Base-by-base conservation (phyloP, 2,797 vertebrate species). In the Notolepis coatsorum region DNA sequence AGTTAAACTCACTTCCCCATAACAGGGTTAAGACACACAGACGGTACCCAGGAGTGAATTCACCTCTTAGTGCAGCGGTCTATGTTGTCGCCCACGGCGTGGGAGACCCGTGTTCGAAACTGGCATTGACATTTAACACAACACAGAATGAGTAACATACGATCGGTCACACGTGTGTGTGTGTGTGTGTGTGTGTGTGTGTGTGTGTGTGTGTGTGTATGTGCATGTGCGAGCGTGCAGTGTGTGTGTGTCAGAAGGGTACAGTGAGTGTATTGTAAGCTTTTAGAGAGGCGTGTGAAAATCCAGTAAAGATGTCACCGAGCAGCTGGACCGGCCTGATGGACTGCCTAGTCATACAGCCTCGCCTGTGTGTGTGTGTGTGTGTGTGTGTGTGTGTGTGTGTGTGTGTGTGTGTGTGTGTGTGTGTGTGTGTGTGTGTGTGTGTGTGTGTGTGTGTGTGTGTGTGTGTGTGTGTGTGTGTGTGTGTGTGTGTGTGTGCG, bases 251-350 rank as follows among this genome's bases (percentile, higher is more conserved):
- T 50, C 48, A 45, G 74, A 28, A 9, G 66, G 71, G 69, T 88
- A 92, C 86, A 91, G 87, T 85, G 73, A 63, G 65, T 73, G 79
- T 57, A 83, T 91, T 89, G 89, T 89, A 35, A 61, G 69, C 70
- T 65, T 76, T 79, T 50, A 66, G 75, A 71, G 76, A 77, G 78
- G 84, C 79, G 80, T 88, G 85, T 87, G 86, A 91, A 90, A 89
- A 82, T 24, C 75, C 80, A 83, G 78, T 88, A 86, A 90, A 90
- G 82, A 89, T 87, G 87, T 89, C 86, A 82, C 76, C 51, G 58
- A 69, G 84, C 84, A 86, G 85, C 84, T 84, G 79, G 61, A 75
- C 61, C 17, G 60, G 7, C 1, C 81, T 86, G 79, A 84, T 84
- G 73, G 82, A 85, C 80, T 78, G 72, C 80, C 56, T 23, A 60